Conservation (phyloP, 2,888 invertebrate genomes). For the Julus scandinavius region DNA sequence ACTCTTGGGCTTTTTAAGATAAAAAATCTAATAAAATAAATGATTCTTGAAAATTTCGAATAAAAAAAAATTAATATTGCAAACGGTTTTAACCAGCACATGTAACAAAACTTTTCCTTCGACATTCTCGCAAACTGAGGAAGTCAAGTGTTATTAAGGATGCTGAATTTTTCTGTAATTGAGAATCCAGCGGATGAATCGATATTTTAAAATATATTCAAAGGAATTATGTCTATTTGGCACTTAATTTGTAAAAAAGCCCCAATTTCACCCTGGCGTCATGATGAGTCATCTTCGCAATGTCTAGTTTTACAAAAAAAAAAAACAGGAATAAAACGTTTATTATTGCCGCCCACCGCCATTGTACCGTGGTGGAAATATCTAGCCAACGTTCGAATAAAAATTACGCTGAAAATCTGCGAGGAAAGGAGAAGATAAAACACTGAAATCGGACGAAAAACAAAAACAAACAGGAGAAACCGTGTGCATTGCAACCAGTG, state of each 20-base stretch:
- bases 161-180: too few species aligned
- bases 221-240: neutral
- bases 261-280: neutral
- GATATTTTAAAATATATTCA: too few species aligned
- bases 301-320: neutral
- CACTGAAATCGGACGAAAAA: slow-evolving; percentile 22
- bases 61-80: neutral
- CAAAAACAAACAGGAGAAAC: neutral
- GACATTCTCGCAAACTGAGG: too few species aligned
- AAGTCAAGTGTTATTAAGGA: too few species aligned
- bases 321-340: neutral
- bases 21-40: neutral
- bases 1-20: neutral
- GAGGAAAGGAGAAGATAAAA: neutral
- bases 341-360: neutral
- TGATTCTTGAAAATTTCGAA: neutral
- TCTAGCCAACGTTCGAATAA: neutral
- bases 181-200: too few species aligned
- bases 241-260: slow-evolving; percentile 2
- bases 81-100: too few species aligned
- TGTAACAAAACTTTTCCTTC: too few species aligned
- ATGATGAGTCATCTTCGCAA: neutral
- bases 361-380: neutral
- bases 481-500: slow-evolving; percentile 35
- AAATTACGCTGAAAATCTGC: neutral